A percentile compares a stretch with the other conserved stretches of the same genome.
These are phyloP conservation scores for Helarctos malayanus DNA, from an alignment of 2,797 vertebrate species.

Conservation along the genomic window DNA sequence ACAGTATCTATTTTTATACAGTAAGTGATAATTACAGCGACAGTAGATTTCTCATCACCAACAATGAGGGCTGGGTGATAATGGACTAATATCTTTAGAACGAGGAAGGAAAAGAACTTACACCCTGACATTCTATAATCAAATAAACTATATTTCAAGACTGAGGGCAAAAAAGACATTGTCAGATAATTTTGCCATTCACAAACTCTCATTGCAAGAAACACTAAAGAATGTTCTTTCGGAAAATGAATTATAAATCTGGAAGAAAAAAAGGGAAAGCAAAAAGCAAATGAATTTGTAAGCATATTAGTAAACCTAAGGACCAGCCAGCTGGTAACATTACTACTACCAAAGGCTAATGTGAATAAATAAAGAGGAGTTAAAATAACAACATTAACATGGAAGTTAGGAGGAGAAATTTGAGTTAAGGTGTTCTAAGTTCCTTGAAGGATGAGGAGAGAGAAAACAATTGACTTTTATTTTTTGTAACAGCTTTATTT, in stretches of 20 bases:
- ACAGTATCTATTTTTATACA: background rate
- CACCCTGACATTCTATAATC: background rate
- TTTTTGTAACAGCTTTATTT: background rate
- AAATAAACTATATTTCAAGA: background rate
- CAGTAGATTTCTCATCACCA: background rate
- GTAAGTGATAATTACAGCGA: background rate
- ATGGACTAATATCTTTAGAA: background rate
- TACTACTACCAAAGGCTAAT: background rate
- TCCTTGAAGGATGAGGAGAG: background rate
- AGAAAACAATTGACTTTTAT: background rate
- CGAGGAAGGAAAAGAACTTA: background rate
- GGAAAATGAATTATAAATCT: background rate
- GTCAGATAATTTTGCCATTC: background rate
- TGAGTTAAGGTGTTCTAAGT: background rate
- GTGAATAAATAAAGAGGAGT: background rate
- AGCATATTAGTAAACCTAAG: background rate
- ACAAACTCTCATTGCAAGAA: background rate
- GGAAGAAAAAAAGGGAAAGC: background rate
- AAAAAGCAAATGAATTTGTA: slow-evolving; percentile 5
- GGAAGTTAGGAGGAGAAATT: background rate
- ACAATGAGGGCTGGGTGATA: background rate
- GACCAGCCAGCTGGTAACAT: background rate
- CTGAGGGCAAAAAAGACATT: background rate
- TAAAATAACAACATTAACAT: background rate
- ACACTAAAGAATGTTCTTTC: background rate